Evolutionary conservation across 2,888 invertebrate genomes (phyloP).

Genomic region (Eueremaeus valkanovi): DNA sequence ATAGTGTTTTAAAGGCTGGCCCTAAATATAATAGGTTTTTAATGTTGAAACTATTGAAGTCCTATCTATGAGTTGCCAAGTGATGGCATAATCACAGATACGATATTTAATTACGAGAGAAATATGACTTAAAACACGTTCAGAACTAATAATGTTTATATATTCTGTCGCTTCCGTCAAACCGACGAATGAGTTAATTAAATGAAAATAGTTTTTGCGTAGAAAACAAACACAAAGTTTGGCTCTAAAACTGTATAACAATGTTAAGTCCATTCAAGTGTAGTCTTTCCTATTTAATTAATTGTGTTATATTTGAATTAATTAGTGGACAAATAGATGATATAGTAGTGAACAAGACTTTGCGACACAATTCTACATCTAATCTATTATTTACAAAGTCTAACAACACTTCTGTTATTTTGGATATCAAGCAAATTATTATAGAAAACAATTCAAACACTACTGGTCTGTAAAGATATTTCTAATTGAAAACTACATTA

Average conservation of each 20-base stretch:
- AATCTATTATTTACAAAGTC: slow-evolving; percentile 13
- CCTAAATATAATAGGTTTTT: no score
- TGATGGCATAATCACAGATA: background rate
- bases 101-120: background rate
- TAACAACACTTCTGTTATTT: background rate
- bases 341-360: background rate
- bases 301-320: slow-evolving; percentile 21
- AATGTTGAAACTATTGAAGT: no score
- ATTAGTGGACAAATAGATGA: background rate
- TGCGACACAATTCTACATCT: background rate
- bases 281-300: background rate
- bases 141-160: background rate
- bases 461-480: background rate
- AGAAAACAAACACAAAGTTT: background rate
- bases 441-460: background rate
- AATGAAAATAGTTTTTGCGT: background rate
- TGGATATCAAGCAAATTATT: background rate
- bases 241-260: background rate
- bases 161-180: background rate
- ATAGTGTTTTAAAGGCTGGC: no score
- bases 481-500: background rate
- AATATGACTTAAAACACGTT: slow-evolving; percentile 19
- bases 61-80: slow-evolving; percentile 26
- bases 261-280: background rate
- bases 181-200: background rate